Evolutionary conservation across 2,797 vertebrate genomes (phyloP).

Genomic region (Peromyscus nudipes): DNA sequence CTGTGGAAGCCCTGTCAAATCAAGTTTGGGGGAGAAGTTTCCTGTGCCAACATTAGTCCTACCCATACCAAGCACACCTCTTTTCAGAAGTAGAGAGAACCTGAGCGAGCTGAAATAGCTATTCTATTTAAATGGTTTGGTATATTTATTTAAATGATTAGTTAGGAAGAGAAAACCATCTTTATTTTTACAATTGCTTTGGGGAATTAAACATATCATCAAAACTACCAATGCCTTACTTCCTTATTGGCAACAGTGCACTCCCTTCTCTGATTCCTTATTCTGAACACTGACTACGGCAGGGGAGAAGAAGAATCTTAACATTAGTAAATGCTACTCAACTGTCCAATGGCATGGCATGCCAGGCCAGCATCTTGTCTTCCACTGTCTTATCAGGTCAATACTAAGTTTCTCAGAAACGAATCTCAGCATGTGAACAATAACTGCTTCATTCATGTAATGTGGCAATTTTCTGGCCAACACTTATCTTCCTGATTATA

Average conservation of each 20-base stretch:
- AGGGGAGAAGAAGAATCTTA: neutral
- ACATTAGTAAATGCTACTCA: neutral
- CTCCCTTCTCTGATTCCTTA: neutral
- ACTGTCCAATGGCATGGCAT: neutral
- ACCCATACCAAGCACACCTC: neutral
- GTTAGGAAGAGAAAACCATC: neutral
- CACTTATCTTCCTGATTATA: slow-evolving; percentile 42
- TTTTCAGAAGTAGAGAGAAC: slow-evolving; percentile 18
- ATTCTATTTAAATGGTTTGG: neutral
- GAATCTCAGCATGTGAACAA: slow-evolving; percentile 40
- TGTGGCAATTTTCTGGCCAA: slow-evolving; percentile 45
- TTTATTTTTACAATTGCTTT: slow-evolving; percentile 41
- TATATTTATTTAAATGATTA: neutral
- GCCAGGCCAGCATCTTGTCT: neutral
- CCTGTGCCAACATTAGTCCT: neutral
- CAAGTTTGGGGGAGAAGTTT: slow-evolving; percentile 11
- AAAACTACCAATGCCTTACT: neutral
- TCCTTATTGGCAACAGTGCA: neutral
- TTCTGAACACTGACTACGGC: neutral
- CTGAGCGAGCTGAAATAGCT: neutral
- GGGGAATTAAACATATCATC: slow-evolving; percentile 39
- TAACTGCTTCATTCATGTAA: slow-evolving; percentile 15
- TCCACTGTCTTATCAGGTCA: neutral
- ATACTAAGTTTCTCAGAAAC: slow-evolving; percentile 49
- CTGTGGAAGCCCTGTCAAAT: neutral